phyloP scores from a whole-genome alignment of 2,888 invertebrate genomes.

The Myopa testacea region DNA sequence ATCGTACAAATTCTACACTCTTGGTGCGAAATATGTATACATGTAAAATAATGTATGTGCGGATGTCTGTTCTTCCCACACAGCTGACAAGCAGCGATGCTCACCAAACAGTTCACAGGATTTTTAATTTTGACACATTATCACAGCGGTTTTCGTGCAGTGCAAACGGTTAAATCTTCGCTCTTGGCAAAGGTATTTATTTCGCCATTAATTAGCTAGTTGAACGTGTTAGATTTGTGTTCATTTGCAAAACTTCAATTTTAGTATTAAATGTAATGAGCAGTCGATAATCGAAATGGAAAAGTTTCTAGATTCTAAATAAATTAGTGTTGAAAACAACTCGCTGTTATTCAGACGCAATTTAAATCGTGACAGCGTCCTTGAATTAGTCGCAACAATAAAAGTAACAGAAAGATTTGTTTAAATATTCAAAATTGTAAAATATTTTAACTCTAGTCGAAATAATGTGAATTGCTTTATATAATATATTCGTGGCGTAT shows the following conservation, averaged over 20 bases:
- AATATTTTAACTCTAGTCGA: neutral
- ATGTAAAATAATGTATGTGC: neutral
- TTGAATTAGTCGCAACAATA: neutral
- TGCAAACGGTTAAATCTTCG: slow-evolving; percentile 24
- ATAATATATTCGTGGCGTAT: neutral
- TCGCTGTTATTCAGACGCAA: neutral
- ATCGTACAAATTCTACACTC: neutral
- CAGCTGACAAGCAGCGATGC: neutral
- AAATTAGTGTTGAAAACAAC: neutral
- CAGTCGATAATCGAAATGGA: neutral
- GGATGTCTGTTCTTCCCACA: neutral
- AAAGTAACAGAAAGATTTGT: neutral
- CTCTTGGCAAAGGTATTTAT: slow-evolving; percentile 2
- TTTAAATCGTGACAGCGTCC: neutral
- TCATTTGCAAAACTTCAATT: no score
- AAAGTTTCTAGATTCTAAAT: neutral
- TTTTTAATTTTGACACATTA: slow-evolving; percentile 27
- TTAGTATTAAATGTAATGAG: no score
- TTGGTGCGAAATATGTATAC: neutral
- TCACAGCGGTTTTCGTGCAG: slow-evolving; percentile 8
- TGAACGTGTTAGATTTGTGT: no score
- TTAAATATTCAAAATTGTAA: neutral
- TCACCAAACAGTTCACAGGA: neutral
- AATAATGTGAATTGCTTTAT: no score
- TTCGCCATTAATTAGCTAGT: neutral